A percentile compares a stretch with the other conserved stretches of the same genome.
Evolutionary conservation across 2,888 invertebrate genomes (phyloP).

Genomic region (Psylliodes chrysocephalus): DNA sequence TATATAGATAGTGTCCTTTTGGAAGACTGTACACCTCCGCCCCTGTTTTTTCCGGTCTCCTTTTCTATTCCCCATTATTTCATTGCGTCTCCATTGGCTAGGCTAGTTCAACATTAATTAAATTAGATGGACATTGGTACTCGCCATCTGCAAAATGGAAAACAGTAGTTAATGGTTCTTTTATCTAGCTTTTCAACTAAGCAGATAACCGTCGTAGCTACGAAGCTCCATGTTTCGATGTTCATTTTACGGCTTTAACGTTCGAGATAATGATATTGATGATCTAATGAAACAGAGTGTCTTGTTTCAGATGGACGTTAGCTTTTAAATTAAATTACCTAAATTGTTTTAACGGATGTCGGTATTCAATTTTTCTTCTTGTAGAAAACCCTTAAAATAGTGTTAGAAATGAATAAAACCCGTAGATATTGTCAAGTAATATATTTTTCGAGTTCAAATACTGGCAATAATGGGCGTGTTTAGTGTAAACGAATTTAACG

Average conservation of each 20-base stretch:
- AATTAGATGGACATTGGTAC: conserved; percentile 55
- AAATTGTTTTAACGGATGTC: not conserved
- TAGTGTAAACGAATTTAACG: too few species aligned
- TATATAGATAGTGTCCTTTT: too few species aligned
- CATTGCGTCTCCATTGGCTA: conserved; percentile 51
- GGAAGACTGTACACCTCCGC: too few species aligned
- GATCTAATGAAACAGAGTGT: conserved; percentile 13
- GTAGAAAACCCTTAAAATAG: too few species aligned
- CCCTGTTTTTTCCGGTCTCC: not conserved
- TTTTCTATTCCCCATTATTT: conserved; percentile 53
- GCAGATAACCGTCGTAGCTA: conserved; percentile 29
- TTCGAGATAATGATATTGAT: too few species aligned
- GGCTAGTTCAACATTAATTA: conserved; percentile 55
- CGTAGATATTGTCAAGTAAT: too few species aligned
- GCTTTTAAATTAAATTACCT: not conserved
- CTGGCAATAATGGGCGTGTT: too few species aligned
- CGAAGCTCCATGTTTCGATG: conserved; percentile 22
- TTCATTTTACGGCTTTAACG: conserved; percentile 16
- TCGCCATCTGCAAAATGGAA: conserved; percentile 56
- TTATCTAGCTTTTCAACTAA: conserved; percentile 40
- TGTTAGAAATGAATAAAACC: too few species aligned
- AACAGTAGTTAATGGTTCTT: conserved; percentile 44
- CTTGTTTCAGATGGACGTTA: conserved; percentile 2
- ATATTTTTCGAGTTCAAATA: too few species aligned
- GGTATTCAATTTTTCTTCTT: too few species aligned